Evolutionary conservation across 2,797 vertebrate genomes (phyloP).

Genomic region (Bucorvus abyssinicus): DNA sequence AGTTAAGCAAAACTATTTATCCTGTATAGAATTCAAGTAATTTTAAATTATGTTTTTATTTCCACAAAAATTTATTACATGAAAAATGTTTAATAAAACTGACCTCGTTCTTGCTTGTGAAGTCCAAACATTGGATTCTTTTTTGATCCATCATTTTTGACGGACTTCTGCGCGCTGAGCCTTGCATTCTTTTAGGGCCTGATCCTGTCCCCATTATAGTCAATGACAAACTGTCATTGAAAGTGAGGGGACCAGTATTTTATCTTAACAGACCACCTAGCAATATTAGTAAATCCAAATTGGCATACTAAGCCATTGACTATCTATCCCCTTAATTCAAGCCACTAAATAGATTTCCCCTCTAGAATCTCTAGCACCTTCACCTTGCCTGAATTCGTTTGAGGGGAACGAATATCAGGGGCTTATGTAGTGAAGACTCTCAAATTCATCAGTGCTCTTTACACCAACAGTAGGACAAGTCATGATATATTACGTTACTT

Average conservation of each 20-base stretch:
- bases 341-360: neutral
- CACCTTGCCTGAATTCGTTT: neutral
- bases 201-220: neutral
- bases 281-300: neutral
- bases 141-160: neutral
- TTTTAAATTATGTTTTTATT: neutral
- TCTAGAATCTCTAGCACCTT: neutral
- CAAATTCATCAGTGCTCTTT: neutral
- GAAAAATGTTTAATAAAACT: neutral
- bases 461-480: neutral
- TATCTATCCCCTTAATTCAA: neutral
- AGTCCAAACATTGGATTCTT: neutral
- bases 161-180: neutral
- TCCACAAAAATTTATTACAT: neutral
- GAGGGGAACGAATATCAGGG: neutral
- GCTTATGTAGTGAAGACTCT: neutral
- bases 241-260: neutral
- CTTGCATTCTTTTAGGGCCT: neutral
- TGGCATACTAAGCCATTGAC: neutral
- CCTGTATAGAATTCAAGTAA: neutral
- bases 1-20: neutral
- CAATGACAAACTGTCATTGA: neutral
- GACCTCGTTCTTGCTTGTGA: neutral
- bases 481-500: neutral
- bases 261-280: neutral